Evolutionary conservation across 2,113 vertebrate species (phyloP).

Genomic region (Martes martes): DNA sequence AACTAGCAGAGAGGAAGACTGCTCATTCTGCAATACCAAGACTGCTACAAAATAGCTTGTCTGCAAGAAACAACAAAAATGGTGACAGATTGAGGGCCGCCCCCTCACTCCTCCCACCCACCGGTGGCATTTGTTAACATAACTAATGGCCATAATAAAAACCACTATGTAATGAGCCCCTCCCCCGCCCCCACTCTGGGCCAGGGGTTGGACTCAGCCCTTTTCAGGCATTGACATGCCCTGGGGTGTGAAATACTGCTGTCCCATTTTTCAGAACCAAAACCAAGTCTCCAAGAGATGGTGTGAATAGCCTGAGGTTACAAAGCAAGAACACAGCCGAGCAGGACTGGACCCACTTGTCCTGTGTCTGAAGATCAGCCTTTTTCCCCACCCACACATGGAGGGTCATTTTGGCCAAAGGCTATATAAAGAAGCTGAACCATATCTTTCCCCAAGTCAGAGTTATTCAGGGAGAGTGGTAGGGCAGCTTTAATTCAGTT

Average conservation of each 20-base stretch:
- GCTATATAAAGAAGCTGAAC: background rate
- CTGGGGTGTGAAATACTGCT: background rate
- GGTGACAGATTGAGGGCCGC: background rate
- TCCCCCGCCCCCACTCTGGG: background rate
- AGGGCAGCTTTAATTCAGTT: background rate
- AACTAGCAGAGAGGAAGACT: slow-evolving; percentile 55
- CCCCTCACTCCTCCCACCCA: background rate
- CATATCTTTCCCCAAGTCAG: background rate
- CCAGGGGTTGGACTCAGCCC: background rate
- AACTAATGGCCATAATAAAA: slow-evolving; percentile 41
- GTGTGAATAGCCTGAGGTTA: background rate
- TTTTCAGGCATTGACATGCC: background rate
- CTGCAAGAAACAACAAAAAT: slow-evolving; percentile 36
- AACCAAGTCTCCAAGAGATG: background rate
- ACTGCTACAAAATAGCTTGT: slow-evolving; percentile 61
- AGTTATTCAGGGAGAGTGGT: background rate
- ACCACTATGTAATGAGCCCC: background rate
- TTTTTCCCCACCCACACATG: background rate
- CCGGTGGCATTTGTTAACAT: background rate
- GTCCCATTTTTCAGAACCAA: slow-evolving; percentile 26
- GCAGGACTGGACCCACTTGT: background rate
- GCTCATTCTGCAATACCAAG: slow-evolving; percentile 57
- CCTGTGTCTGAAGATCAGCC: background rate
- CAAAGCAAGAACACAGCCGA: background rate
- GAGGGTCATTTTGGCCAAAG: background rate